Evolutionary conservation across 2,888 invertebrate genomes (phyloP).

Genomic region (Adineta ricciae): DNA sequence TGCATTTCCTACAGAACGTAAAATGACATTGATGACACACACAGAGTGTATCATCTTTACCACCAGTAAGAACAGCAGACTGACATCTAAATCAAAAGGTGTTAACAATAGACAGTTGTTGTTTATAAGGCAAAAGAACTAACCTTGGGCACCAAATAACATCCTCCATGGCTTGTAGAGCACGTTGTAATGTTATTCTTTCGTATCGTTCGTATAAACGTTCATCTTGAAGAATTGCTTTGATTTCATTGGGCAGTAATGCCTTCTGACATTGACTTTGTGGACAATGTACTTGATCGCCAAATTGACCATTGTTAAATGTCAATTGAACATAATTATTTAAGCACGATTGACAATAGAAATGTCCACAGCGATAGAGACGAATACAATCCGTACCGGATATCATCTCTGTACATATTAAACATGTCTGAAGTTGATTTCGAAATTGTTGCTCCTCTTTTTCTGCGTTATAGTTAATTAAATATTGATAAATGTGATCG

Average conservation of each 20-base stretch:
- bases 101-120: too few species aligned
- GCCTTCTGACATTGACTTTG: background rate
- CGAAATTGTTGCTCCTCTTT: background rate
- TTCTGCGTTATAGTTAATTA: background rate
- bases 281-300: background rate
- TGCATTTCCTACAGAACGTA: background rate
- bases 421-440: slow-evolving; percentile 18
- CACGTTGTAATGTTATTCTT: background rate
- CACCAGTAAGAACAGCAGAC: background rate
- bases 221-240: background rate
- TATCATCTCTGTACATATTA: background rate
- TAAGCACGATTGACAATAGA: background rate
- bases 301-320: background rate
- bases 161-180: background rate
- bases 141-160: background rate
- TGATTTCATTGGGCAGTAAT: background rate
- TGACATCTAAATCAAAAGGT: background rate
- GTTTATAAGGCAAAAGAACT: too few species aligned
- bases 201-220: background rate
- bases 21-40: background rate
- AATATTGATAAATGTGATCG: background rate
- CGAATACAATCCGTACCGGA: background rate
- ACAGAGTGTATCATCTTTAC: background rate
- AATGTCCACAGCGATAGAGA: background rate
- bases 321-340: background rate